Conservation (phyloP, 2,113 vertebrate genomes). For the Campylomormyrus tamandua region DNA sequence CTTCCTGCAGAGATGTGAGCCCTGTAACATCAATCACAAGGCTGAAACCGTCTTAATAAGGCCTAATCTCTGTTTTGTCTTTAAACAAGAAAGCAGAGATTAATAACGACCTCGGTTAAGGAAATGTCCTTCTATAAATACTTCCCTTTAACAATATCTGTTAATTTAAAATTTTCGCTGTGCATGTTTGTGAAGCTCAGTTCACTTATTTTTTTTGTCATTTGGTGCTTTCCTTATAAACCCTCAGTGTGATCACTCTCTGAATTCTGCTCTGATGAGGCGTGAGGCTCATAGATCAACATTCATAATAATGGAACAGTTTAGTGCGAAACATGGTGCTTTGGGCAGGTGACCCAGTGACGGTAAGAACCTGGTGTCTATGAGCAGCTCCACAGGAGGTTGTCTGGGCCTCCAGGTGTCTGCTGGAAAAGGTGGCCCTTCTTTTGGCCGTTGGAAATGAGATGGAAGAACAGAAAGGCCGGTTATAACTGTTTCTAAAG, state of each 20-base stretch:
- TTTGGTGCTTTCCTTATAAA: neutral
- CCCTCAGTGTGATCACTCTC: neutral
- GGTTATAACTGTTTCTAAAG: neutral
- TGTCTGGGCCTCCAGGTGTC: neutral
- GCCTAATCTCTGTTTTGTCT: conserved; percentile 55
- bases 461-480: neutral
- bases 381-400: neutral
- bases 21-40: conserved; percentile 4
- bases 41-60: conserved; percentile 48
- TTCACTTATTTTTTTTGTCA: neutral
- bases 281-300: conserved; percentile 43
- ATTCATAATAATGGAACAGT: conserved; percentile 51
- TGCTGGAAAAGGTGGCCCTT: neutral
- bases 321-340: neutral
- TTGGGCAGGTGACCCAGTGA: neutral
- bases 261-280: conserved; percentile 42
- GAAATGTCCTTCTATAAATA: conserved; percentile 54
- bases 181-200: neutral
- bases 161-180: conserved; percentile 8
- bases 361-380: neutral
- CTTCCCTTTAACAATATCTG: conserved; percentile 49
- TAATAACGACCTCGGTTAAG: conserved; percentile 53
- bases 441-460: neutral
- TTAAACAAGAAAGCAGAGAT: conserved; percentile 6
- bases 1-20: conserved; percentile 46